Percentiles rank a stretch among this genome's conserved stretches.
Evolutionary conservation across 2,113 vertebrate genomes (phyloP).

Genomic region (Pimephales promelas): DNA sequence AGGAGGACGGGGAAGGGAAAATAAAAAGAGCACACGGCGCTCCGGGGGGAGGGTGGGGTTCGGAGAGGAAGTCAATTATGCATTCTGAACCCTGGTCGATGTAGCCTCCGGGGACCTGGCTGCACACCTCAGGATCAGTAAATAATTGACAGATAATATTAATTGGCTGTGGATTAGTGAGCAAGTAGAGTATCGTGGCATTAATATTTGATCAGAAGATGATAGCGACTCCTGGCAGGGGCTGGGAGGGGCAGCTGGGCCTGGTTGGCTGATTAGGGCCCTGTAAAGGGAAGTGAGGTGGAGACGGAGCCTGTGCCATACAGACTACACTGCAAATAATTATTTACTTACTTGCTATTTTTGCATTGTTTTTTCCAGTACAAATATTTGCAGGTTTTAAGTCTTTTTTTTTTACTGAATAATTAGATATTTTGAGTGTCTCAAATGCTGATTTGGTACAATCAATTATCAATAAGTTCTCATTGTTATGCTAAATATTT

Average conservation of each 20-base stretch:
- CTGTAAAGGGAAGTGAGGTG: conserved; percentile 79
- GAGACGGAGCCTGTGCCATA: conserved; percentile 68
- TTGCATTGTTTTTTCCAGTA: neutral
- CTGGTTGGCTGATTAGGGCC: conserved; percentile 93
- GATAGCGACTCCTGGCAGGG: conserved; percentile 97
- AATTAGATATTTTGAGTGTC: too few relatives aligned
- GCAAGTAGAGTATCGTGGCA: conserved; percentile 98
- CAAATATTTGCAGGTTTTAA: neutral
- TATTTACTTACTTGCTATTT: conserved; percentile 52
- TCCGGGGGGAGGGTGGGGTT: conserved; percentile 11
- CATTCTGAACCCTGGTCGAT: conserved; percentile 99
- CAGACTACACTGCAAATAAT: conserved; percentile 65
- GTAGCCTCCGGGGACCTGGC: conserved; percentile 96
- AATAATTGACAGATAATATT: conserved; percentile 99
- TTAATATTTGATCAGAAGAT: conserved; percentile 99
- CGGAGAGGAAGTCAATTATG: conserved; percentile 90
- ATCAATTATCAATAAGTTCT: too few relatives aligned
- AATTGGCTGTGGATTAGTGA: conserved; percentile 99
- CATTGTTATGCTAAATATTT: too few relatives aligned
- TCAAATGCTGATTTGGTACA: too few relatives aligned
- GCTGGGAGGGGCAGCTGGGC: conserved; percentile 96
- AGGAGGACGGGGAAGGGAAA: conserved; percentile 56
- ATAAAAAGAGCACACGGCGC: conserved; percentile 56
- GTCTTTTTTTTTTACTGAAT: too few relatives aligned
- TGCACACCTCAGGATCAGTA: conserved; percentile 99